phyloP scores from a whole-genome alignment of 2,113 vertebrate species.

The Jaculus jaculus region DNA sequence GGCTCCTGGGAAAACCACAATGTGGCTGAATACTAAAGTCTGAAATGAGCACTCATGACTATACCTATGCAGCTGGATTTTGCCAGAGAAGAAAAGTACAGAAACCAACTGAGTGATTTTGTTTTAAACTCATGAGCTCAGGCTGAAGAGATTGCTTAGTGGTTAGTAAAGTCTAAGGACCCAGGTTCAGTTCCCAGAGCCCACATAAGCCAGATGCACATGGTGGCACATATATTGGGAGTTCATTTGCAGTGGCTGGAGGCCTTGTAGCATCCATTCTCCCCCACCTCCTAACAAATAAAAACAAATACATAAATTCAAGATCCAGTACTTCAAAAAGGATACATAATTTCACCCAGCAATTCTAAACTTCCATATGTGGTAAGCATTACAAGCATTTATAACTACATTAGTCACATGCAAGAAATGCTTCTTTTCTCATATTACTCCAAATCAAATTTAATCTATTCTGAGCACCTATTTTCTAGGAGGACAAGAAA shows the following conservation, averaged over 20 bases:
- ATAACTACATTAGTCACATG: background rate
- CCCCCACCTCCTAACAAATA: no score
- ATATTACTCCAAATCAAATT: slow-evolving; percentile 9
- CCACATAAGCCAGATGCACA: no score
- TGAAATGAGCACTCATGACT: background rate
- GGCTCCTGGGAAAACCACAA: slow-evolving; percentile 14
- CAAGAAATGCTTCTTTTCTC: background rate
- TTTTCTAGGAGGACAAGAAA: background rate
- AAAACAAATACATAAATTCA: background rate
- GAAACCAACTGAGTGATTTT: background rate
- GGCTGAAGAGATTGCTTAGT: no score
- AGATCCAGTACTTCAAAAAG: slow-evolving; percentile 4
- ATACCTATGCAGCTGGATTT: background rate
- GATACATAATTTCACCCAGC: background rate
- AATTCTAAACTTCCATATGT: background rate
- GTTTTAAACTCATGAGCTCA: slow-evolving; percentile 26
- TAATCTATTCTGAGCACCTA: slow-evolving; percentile 10
- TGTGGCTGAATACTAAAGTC: background rate
- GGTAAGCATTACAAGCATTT: background rate
- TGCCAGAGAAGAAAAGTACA: background rate
- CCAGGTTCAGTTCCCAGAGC: no score
- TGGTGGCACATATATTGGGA: no score
- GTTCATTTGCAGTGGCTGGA: no score
- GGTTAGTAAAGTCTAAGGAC: no score
- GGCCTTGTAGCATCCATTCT: background rate